Evolutionary conservation across 2,797 vertebrate species (phyloP).

Genomic region (Crypturellus tataupa): DNA sequence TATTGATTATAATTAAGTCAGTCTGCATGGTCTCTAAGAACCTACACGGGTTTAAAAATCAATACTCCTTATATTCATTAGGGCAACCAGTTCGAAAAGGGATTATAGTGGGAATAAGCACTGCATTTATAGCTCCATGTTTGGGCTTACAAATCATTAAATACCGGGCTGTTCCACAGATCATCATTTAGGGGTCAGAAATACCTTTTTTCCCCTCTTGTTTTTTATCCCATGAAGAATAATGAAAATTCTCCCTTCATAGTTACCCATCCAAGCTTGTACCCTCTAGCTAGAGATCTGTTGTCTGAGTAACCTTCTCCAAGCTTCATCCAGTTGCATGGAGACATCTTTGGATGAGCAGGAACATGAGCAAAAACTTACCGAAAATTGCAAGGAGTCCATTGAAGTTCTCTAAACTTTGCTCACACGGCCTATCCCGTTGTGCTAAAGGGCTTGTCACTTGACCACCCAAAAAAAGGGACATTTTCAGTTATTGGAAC

Average conservation of each 20-base stretch:
- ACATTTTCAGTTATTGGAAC: not conserved
- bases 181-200: constrained; percentile 45
- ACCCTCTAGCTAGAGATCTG: not conserved
- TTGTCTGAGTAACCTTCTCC: not conserved
- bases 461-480: not conserved
- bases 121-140: constrained; percentile 59
- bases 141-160: constrained; percentile 63
- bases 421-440: not conserved
- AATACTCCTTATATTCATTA: constrained; percentile 77
- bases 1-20: constrained; percentile 86
- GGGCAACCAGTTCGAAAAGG: constrained; percentile 71
- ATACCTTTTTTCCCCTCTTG: not conserved
- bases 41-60: constrained; percentile 80
- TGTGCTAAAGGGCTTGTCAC: not conserved
- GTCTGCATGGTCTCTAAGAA: constrained; percentile 82
- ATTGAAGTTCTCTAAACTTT: not conserved
- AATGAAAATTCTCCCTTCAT: not conserved
- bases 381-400: not conserved
- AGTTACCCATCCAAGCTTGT: not conserved
- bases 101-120: constrained; percentile 69
- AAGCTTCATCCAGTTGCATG: not conserved
- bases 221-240: not conserved
- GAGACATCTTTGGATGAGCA: not conserved
- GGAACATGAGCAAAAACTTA: accelerated
- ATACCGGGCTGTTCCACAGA: constrained; percentile 4